Percentiles rank a stretch among this genome's conserved stretches.
Evolutionary conservation across 2,113 vertebrate genomes (phyloP).

Genomic region (Pampusana beccarii): DNA sequence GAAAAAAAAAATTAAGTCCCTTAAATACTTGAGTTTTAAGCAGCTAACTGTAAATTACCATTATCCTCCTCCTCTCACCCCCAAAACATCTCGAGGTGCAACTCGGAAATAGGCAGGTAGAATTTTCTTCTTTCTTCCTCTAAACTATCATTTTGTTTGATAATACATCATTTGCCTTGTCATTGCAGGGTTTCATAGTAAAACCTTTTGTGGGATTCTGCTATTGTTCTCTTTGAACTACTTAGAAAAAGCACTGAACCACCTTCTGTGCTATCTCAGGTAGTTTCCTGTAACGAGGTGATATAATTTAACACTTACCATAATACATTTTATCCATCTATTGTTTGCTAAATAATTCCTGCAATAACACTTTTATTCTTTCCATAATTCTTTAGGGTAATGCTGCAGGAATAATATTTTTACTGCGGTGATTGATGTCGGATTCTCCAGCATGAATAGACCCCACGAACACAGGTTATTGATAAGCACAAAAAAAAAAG

Average conservation of each 20-base stretch:
- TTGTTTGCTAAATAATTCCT: slow-evolving; percentile 84
- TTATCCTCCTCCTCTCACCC: not conserved
- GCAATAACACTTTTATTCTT: slow-evolving; percentile 83
- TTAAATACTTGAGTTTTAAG: not conserved
- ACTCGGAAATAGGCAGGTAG: slow-evolving; percentile 33
- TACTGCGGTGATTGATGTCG: slow-evolving; percentile 76
- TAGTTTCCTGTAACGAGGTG: slow-evolving; percentile 75
- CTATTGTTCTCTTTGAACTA: slow-evolving; percentile 75
- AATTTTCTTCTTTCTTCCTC: not conserved
- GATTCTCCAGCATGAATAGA: slow-evolving; percentile 60
- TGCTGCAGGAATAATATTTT: slow-evolving; percentile 77
- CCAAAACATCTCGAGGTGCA: slow-evolving; percentile 29
- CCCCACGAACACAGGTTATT: slow-evolving; percentile 75
- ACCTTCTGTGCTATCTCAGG: slow-evolving; percentile 67
- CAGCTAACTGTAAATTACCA: slow-evolving; percentile 7
- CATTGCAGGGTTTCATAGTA: slow-evolving; percentile 26
- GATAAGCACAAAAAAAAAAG: slow-evolving; percentile 76
- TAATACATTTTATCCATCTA: slow-evolving; percentile 80
- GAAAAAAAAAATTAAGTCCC: not conserved
- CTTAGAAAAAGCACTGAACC: slow-evolving; percentile 55
- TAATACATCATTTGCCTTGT: slow-evolving; percentile 29
- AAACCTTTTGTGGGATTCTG: slow-evolving; percentile 61
- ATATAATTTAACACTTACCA: slow-evolving; percentile 81
- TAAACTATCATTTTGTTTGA: slow-evolving; percentile 46
- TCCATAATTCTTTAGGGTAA: slow-evolving; percentile 81